Evolutionary conservation across 2,797 vertebrate species (phyloP), one percentile per base, ranked within the genome.

Genomic region (Tauraco hartlaubi): DNA sequence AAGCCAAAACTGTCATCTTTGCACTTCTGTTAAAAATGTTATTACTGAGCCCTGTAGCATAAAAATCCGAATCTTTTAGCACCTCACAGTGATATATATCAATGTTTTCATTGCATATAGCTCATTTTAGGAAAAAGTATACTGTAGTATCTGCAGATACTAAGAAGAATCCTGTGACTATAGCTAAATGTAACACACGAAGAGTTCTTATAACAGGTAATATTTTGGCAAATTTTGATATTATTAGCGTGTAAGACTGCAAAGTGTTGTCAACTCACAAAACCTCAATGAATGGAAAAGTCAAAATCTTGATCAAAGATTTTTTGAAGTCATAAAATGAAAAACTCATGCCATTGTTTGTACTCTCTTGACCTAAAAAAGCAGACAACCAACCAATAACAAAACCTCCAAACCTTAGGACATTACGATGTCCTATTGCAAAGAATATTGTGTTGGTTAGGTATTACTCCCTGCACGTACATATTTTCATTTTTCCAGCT

Each of bases 351-450:
- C 43, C 5, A 9, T 35, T 75, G 12, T 56, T 67, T 56, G 6
- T 77, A 64, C 5, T 56, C 4, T 59, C 18, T 21, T 79, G 31
- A 29, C 51, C 20, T 63, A 39, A 61, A 37, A 59, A 49, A 28
- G 20, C 18, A 62, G n/a, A 26, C 16, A 44, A 51, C 2, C 15
- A 28, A 43, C 12, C 8, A 63, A 21, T 35, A 58, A 37, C 10
- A 43, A 41, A 71, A 3, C 1, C 6, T 11, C 11, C 3, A 44
- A 29, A 44, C 7, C 10, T 19, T 14, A n/a, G 3, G 7, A 9
- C 4, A 0, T 71, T 74, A 11, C 15, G 59, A 3, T 72, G 44
- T 33, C 28, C 41, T 78, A 1, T 52, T 75, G 37, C 6, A 55
- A 71, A 56, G 35, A 71, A 56, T 68, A 35, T 58, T 73, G 29